Evolutionary conservation across 2,888 invertebrate species (phyloP).

Genomic region (Papilio gigon): DNA sequence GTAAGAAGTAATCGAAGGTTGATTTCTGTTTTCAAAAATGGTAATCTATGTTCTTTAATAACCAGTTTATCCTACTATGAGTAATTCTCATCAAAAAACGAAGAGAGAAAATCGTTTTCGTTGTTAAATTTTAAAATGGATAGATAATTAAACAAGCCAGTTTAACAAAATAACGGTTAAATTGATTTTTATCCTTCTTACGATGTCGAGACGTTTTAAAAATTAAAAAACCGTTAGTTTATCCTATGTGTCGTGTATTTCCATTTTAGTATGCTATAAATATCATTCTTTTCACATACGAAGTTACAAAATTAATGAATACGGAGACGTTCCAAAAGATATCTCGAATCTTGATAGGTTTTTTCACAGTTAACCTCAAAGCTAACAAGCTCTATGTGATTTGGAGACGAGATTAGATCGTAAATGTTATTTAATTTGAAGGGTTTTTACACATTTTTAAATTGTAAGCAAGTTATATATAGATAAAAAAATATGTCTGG

Average conservation of each 20-base stretch:
- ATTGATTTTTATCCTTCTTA: conserved; percentile 2
- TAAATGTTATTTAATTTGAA: not conserved
- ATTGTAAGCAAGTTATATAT: not conserved
- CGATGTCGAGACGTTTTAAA: not conserved
- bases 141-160: not conserved
- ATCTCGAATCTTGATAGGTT: conserved; percentile 31
- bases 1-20: too few relatives aligned
- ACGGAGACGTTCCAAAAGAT: not conserved
- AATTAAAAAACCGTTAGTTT: conserved; percentile 28
- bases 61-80: too few relatives aligned
- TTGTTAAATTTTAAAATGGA: not conserved
- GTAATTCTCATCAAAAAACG: too few relatives aligned
- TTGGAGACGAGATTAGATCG: not conserved
- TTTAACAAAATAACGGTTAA: conserved; percentile 7
- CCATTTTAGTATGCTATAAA: conserved; percentile 31
- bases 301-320: conserved; percentile 18
- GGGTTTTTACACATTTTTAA: conserved; percentile 6
- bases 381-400: not conserved
- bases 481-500: not conserved
- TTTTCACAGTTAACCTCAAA: conserved; percentile 15
- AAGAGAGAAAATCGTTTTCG: not conserved
- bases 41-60: too few relatives aligned
- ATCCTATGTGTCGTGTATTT: conserved; percentile 1
- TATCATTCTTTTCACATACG: conserved; percentile 15
- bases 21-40: too few relatives aligned